These are phyloP conservation scores for Anguilla obscura DNA, from an alignment of 2,797 vertebrate species.

Conservation along the genomic window DNA sequence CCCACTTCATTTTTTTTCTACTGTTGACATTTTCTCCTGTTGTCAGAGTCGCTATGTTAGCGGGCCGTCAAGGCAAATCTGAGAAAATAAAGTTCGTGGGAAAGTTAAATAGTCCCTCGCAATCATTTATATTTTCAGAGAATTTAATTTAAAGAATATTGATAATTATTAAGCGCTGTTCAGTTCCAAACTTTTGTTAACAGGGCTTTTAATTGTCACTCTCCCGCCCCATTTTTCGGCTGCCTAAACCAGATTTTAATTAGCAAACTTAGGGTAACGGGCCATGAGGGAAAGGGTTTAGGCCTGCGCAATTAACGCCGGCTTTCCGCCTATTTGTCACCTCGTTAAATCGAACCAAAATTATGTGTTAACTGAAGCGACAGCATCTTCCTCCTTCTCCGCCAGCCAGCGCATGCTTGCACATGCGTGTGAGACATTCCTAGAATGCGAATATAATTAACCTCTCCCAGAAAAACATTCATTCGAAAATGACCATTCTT, in stretches of 20 bases:
- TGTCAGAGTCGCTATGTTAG: slow-evolving; percentile 85
- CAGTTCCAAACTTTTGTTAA: slow-evolving; percentile 75
- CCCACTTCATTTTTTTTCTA: slow-evolving; percentile 58
- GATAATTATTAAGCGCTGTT: slow-evolving; percentile 76
- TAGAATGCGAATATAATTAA: slow-evolving; percentile 16
- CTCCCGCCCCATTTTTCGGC: slow-evolving; percentile 54
- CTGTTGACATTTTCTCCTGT: slow-evolving; percentile 98
- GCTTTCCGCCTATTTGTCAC: slow-evolving; percentile 74
- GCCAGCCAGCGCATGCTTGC: slow-evolving; percentile 21
- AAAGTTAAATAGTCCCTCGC: slow-evolving; percentile 95
- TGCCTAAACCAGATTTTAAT: slow-evolving; percentile 68
- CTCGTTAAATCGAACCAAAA: slow-evolving; percentile 68
- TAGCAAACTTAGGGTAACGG: slow-evolving; percentile 72
- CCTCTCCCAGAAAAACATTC: slow-evolving; percentile 8
- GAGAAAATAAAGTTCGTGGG: slow-evolving; percentile 82
- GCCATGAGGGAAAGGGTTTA: slow-evolving; percentile 63
- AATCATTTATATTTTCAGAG: slow-evolving; percentile 64
- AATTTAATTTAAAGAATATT: slow-evolving; percentile 84
- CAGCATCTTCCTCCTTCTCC: slow-evolving; percentile 43
- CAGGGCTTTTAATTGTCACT: slow-evolving; percentile 71
- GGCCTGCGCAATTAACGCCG: slow-evolving; percentile 72
- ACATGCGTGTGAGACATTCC: not conserved
- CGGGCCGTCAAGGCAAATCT: slow-evolving; percentile 76
- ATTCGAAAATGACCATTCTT: not conserved
- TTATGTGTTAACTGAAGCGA: slow-evolving; percentile 48